phyloP scores from a whole-genome alignment of 2,888 invertebrate genomes.

The Callosobruchus maculatus region DNA sequence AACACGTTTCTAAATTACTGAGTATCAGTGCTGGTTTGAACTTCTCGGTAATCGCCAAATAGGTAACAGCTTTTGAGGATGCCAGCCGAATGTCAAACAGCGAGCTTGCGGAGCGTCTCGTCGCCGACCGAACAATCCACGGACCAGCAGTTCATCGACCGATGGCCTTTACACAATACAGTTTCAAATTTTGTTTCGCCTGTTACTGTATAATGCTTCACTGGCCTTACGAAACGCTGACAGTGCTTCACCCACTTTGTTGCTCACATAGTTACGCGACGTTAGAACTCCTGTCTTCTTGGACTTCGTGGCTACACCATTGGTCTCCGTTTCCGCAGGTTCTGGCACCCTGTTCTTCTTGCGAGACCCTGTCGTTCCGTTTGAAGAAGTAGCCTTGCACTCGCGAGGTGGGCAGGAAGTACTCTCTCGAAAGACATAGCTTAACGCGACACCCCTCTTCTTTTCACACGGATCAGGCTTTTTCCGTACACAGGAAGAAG shows the following conservation, averaged over 20 bases:
- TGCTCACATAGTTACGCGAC: neutral
- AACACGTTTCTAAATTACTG: too few species aligned
- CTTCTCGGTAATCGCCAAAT: too few species aligned
- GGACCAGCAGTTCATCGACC: too few species aligned
- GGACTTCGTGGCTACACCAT: neutral
- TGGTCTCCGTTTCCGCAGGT: neutral
- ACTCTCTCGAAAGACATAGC: neutral
- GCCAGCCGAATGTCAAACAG: too few species aligned
- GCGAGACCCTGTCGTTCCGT: neutral
- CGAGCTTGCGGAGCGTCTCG: too few species aligned
- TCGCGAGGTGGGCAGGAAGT: neutral
- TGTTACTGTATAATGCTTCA: neutral
- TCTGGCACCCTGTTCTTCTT: neutral
- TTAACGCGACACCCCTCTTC: too few species aligned
- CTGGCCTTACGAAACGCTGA: neutral
- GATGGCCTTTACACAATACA: neutral
- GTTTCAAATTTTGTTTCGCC: neutral
- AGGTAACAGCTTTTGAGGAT: too few species aligned
- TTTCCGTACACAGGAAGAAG: neutral
- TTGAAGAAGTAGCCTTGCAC: neutral
- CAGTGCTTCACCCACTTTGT: neutral
- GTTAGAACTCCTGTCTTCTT: neutral
- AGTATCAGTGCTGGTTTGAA: too few species aligned
- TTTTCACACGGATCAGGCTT: too few species aligned
- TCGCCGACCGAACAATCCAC: too few species aligned